A percentile compares a stretch with the other conserved stretches of the same genome.
Evolutionary conservation across 2,888 invertebrate genomes (phyloP).

Genomic region (Lottia scabra): DNA sequence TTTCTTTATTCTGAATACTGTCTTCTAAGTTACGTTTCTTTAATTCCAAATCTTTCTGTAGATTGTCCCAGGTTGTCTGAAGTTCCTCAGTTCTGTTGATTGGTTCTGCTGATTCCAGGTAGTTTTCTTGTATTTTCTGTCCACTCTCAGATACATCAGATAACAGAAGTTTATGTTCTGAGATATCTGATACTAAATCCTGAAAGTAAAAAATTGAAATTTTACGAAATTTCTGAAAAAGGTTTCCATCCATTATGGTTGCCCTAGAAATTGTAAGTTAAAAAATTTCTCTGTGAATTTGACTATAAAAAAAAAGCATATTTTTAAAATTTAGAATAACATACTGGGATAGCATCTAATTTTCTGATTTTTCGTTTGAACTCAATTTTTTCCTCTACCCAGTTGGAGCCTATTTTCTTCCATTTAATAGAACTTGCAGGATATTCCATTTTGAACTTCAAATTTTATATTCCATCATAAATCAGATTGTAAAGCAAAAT

Average conservation of each 20-base stretch:
- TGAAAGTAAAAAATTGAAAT: slow-evolving; percentile 22
- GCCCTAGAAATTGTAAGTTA: too few relatives aligned
- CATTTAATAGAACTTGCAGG: not conserved
- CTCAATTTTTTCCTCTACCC: too few relatives aligned
- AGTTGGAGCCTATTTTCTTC: too few relatives aligned
- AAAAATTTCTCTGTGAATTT: too few relatives aligned
- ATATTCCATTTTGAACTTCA: not conserved
- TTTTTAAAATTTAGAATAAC: not conserved
- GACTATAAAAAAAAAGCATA: too few relatives aligned
- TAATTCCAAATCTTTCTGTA: slow-evolving; percentile 46
- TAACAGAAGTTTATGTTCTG: slow-evolving; percentile 51
- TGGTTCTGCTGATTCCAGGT: slow-evolving; percentile 9
- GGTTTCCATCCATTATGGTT: too few relatives aligned
- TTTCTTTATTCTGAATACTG: slow-evolving; percentile 35
- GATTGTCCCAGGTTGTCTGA: slow-evolving; percentile 48
- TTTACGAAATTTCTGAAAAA: too few relatives aligned
- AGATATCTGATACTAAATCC: slow-evolving; percentile 53
- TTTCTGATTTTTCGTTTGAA: not conserved
- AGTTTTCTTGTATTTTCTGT: slow-evolving; percentile 19
- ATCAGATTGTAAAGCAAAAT: too few relatives aligned
- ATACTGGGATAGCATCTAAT: not conserved
- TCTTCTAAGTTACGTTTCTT: slow-evolving; percentile 53
- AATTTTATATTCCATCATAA: too few relatives aligned
- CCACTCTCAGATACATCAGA: slow-evolving; percentile 38
- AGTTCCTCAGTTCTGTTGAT: slow-evolving; percentile 43